Conservation (phyloP, 2,113 vertebrate species). For the Synodontis membranacea region DNA sequence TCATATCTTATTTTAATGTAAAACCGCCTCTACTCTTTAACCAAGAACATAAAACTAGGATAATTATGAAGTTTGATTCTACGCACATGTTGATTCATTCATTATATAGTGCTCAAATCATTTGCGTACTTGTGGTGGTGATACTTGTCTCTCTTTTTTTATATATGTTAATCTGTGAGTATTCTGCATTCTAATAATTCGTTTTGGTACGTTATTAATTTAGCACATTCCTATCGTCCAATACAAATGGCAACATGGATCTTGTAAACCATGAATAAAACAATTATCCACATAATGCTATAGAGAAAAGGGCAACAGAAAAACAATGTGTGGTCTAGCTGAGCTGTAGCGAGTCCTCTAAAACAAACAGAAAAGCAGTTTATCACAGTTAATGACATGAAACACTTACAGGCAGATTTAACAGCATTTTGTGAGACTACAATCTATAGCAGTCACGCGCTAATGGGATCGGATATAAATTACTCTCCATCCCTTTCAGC, state of each 20-base stretch:
- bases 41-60: background rate
- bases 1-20: background rate
- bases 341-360: conserved; percentile 4
- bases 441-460: conserved; percentile 54
- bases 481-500: conserved; percentile 45
- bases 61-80: background rate
- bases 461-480: conserved; percentile 57
- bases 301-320: conserved; percentile 30
- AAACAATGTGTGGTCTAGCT: background rate
- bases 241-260: background rate
- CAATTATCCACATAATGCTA: conserved; percentile 11
- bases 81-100: background rate
- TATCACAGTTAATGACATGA: conserved; percentile 40
- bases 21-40: background rate
- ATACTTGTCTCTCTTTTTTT: too few relatives aligned
- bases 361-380: conserved; percentile 43
- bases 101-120: background rate
- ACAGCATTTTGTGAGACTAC: conserved; percentile 49
- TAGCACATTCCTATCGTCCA: background rate
- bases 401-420: conserved; percentile 49
- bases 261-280: conserved; percentile 11
- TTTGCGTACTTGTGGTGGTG: background rate
- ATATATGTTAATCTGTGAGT: background rate
- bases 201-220: background rate
- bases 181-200: background rate